Conservation (phyloP, 2,113 vertebrate genomes). For the Phrynocephalus versicolor region DNA sequence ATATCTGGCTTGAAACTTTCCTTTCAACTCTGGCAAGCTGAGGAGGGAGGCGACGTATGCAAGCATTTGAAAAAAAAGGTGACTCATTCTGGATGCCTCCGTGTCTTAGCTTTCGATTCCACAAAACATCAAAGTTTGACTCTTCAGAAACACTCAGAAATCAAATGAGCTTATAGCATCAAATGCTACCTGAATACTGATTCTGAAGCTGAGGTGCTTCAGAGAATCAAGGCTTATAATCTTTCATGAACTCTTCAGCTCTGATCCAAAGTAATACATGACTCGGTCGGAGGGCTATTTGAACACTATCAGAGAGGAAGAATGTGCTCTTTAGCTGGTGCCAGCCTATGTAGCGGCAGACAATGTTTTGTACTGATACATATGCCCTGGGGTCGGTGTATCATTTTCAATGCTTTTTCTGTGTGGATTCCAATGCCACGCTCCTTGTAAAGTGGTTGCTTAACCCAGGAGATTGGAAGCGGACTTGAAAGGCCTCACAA, state of each 20-base stretch:
- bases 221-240: not conserved
- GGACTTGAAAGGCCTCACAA: not conserved
- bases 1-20: not conserved
- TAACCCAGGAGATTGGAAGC: not conserved
- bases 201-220: not conserved
- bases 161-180: slow-evolving; percentile 2
- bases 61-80: not conserved
- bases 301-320: not conserved
- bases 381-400: not conserved
- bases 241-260: not conserved
- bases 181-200: slow-evolving; percentile 16
- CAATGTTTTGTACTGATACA: not conserved
- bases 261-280: not conserved
- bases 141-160: slow-evolving; percentile 1
- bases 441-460: not conserved
- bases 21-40: not conserved
- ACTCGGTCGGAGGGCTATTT: not conserved
- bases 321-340: not conserved
- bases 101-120: not conserved
- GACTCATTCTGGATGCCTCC: not conserved
- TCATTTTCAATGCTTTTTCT: not conserved
- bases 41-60: not conserved
- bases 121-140: not conserved
- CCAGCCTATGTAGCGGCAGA: not conserved
- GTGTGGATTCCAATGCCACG: not conserved